Evolutionary conservation across 2,888 invertebrate genomes (phyloP), one percentile per base, ranked within the genome.

Genomic region (Drosophila prostipennis): DNA sequence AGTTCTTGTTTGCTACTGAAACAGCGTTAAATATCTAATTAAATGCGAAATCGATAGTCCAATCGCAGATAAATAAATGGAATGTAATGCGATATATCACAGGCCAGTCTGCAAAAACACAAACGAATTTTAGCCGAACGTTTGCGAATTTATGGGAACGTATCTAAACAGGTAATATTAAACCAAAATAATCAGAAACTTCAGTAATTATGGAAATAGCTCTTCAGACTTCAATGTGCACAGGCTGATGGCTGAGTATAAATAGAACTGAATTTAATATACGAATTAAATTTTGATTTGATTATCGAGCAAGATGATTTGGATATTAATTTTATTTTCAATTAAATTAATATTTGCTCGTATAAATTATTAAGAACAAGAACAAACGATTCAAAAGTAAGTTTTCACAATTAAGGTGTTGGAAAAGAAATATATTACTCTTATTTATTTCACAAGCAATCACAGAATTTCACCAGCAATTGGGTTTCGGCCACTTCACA

Each of bases 11-110:
- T 16, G 34, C 13, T 29, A n/a, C 32, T 49, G 29, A 26, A 23
- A n/a, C 14, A 7, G 39, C 42, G 34, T 51, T 61, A 45, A 79
- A 52, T 57, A 77, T 72, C 55, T 68, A 73, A 79, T 79, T 72
- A 77, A 63, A 60, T 73, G 51, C 26, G 71, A 73, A 71, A 73
- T 60, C 49, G 67, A 70, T 76, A 70, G 65, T 51, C 58, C 5
- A 45, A 40, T 23, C 13, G 52, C 32, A 45, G 26, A 36, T 23
- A 37, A 64, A 54, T 42, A 49, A 37, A 36, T 42, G 34, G 48
- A 34, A 34, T 52, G 70, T 54, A 55, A 71, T 49, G 45, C 39
- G 57, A 68, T 69, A 57, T 56, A 46, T 46, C 40, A 29, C 10
- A 2, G 36, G 45, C 16, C 39, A 23, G 32, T 8, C 34, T 49